phyloP scores from a whole-genome alignment of 2,113 vertebrate species.

The Sakesphorus luctuosus region DNA sequence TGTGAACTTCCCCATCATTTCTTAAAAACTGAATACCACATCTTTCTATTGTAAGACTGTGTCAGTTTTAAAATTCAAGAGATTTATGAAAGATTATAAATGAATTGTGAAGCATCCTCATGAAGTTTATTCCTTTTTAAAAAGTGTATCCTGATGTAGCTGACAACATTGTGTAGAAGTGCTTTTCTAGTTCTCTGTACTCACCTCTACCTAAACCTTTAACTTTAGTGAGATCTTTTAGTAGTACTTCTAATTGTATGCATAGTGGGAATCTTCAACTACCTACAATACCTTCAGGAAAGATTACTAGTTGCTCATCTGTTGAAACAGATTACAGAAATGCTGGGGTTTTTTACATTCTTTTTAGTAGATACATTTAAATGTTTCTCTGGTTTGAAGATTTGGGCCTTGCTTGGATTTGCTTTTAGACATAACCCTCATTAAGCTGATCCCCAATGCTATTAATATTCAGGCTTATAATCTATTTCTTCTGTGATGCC shows the following conservation, averaged over 20 bases:
- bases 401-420: background rate
- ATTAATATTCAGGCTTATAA: background rate
- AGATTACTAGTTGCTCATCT: background rate
- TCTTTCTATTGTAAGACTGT: background rate
- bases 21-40: background rate
- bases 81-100: background rate
- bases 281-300: background rate
- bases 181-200: background rate
- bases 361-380: background rate
- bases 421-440: background rate
- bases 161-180: background rate
- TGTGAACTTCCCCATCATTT: background rate
- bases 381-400: background rate
- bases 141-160: background rate
- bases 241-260: background rate
- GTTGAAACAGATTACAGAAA: background rate
- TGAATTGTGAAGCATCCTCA: fast-evolving
- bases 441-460: background rate
- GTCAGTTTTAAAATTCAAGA: background rate
- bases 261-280: background rate
- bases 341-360: background rate
- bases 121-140: background rate
- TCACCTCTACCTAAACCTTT: background rate
- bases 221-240: background rate
- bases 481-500: background rate